A percentile compares a stretch with the other conserved stretches of the same genome.
These are phyloP conservation scores for Pristionchus arcanus DNA, from an alignment of 2,888 invertebrate species.

Conservation along the genomic window DNA sequence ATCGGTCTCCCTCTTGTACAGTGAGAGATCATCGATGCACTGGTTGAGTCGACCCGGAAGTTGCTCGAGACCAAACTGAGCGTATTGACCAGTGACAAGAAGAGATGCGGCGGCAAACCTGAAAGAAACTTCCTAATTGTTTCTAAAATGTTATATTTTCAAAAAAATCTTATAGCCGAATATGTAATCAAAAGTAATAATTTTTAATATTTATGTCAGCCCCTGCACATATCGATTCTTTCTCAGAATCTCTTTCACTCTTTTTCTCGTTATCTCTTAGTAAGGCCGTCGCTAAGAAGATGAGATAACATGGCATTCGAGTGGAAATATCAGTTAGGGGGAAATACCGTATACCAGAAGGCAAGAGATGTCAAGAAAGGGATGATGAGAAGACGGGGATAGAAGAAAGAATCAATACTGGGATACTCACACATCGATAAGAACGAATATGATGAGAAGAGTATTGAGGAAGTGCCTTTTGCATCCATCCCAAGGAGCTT, in stretches of 20 bases:
- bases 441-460: constrained; percentile 68
- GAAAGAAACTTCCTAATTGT: neutral
- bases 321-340: neutral
- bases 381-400: no score
- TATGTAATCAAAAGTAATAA: neutral
- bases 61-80: constrained; percentile 74
- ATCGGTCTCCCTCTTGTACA: constrained; percentile 76
- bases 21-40: constrained; percentile 75
- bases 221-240: neutral
- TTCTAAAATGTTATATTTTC: no score
- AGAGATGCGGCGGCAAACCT: constrained; percentile 67
- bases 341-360: neutral
- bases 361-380: neutral
- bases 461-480: constrained; percentile 72
- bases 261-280: neutral
- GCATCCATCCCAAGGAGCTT: constrained; percentile 72
- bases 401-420: no score
- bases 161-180: neutral
- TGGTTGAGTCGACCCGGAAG: constrained; percentile 75
- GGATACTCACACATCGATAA: constrained; percentile 75
- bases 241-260: neutral
- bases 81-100: constrained; percentile 76
- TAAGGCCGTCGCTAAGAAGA: neutral
- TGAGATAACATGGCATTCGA: neutral
- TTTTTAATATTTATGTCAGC: neutral